Evolutionary conservation across 2,797 vertebrate genomes (phyloP).

Genomic region (Borostomias antarcticus): DNA sequence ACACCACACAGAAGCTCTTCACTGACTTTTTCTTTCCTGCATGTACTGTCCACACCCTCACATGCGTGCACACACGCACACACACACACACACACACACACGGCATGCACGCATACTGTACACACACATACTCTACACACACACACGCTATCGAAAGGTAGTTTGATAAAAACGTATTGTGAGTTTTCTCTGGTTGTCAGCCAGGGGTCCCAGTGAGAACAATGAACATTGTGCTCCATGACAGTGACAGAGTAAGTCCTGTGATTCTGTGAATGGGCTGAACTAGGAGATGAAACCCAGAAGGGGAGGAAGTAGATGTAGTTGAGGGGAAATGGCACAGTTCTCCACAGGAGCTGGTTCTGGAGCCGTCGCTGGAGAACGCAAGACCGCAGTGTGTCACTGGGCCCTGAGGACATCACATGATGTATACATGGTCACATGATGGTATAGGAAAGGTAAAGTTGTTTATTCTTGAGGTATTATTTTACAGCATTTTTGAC

Average conservation of each 20-base stretch:
- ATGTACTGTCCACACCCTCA: not conserved
- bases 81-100: slow-evolving; percentile 4
- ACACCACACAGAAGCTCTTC: slow-evolving; percentile 22
- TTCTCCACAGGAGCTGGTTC: slow-evolving; percentile 55
- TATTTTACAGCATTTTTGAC: too few relatives aligned
- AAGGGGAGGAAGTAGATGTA: slow-evolving; percentile 58
- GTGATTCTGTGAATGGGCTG: slow-evolving; percentile 54
- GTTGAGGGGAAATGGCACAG: slow-evolving; percentile 68
- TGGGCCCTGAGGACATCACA: not conserved
- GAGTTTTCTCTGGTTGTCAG: slow-evolving; percentile 43
- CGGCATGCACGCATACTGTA: slow-evolving; percentile 5
- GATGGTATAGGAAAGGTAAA: too few relatives aligned
- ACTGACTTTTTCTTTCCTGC: not conserved
- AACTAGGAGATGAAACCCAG: slow-evolving; percentile 66
- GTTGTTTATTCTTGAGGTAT: too few relatives aligned
- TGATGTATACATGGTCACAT: too few relatives aligned
- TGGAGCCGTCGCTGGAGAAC: slow-evolving; percentile 43
- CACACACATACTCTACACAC: slow-evolving; percentile 1
- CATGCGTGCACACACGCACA: slow-evolving; percentile 7
- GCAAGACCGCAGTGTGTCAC: slow-evolving; percentile 27
- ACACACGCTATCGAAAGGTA: not conserved
- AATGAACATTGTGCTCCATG: slow-evolving; percentile 70
- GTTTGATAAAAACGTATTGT: not conserved
- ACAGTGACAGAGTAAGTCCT: slow-evolving; percentile 59
- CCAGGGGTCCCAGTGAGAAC: slow-evolving; percentile 56